Base-by-base conservation (phyloP, 2,113 vertebrate species). In the Talpa occidentalis region DNA sequence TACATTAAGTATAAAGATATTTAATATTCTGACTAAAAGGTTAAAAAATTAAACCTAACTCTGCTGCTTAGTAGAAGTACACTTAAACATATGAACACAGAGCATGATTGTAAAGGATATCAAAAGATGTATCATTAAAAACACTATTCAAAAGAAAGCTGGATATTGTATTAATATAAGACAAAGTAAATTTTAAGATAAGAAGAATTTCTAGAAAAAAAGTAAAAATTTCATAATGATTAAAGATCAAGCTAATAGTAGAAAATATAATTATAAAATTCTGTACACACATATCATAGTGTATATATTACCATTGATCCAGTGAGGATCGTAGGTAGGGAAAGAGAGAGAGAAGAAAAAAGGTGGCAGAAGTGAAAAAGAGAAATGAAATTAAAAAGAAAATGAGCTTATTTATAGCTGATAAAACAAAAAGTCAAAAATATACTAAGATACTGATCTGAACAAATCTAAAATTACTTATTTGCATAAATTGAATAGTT, bases 11-110 rank as follows among this genome's bases (percentile, higher is more conserved):
- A 76, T 52, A 91, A 76, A 74, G 7, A 9, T 3, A 76, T 80
- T 40, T 87, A 64, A 79, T 77, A 93, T 37, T 81, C 32, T 69
- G 9, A 88, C 22, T 67, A 84, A 76, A 72, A 85, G 21, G 81
- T 80, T 44, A 56, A 70, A 84, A 76, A 40, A 42, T 28, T 37
- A 84, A 69, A 85, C 12, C 6, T 62, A 73, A 60, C 5, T 64
- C 10, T 85, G 17, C 10, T 85, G 10, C 35, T 76, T 56, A 42
- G 42, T 92, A 89, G 17, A 77, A 16, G 3, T n/a, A 42, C 2
- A 42, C 15, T 56, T 86, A 59, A 77, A 16, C 74, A 64, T 32
- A 93, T 76, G 22, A 17, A 44, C 5, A 62, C 10, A 81, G 11
- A 14, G 26, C 83, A 78, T 70, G 8, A 76, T 0, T 21, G 2